phyloP scores from a whole-genome alignment of 1,140 invertebrate genomes.

The Parapsyche elsis region DNA sequence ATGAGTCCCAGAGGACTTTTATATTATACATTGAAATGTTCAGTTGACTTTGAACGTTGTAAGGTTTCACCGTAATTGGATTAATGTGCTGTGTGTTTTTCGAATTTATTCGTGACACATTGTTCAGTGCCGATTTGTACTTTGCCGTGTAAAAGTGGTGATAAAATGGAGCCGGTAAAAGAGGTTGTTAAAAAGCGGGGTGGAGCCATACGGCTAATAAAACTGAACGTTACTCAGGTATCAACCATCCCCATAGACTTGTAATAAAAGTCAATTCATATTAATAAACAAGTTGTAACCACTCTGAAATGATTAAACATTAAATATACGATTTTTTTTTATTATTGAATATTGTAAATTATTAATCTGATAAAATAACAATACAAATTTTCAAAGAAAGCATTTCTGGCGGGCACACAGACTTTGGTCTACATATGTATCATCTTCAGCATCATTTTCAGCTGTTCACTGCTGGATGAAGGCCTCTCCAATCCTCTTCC shows the following conservation, averaged over 20 bases:
- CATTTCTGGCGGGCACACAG: too few relatives aligned
- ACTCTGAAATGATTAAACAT: neutral
- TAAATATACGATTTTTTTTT: neutral
- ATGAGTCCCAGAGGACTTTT: too few relatives aligned
- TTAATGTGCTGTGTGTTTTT: neutral
- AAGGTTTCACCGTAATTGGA: conserved; percentile 31
- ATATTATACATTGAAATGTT: too few relatives aligned
- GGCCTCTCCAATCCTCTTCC: too few relatives aligned
- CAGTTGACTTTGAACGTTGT: neutral
- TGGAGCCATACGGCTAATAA: conserved; percentile 57
- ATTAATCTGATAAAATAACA: too few relatives aligned
- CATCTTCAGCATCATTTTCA: too few relatives aligned
- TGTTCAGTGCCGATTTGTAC: neutral
- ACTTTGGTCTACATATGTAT: too few relatives aligned
- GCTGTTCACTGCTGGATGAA: too few relatives aligned
- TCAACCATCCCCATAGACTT: neutral
- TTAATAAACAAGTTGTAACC: neutral
- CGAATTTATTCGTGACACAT: neutral
- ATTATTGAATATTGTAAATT: too few relatives aligned
- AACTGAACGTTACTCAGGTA: conserved; percentile 60
- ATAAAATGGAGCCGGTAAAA: conserved; percentile 57
- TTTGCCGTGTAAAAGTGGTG: neutral
- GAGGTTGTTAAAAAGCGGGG: conserved; percentile 57
- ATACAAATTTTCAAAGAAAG: too few relatives aligned
- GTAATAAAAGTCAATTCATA: neutral